Evolutionary conservation across 1,140 invertebrate species (phyloP), one percentile per base, ranked within the genome.

Genomic region (Drosophila subpulchrella): DNA sequence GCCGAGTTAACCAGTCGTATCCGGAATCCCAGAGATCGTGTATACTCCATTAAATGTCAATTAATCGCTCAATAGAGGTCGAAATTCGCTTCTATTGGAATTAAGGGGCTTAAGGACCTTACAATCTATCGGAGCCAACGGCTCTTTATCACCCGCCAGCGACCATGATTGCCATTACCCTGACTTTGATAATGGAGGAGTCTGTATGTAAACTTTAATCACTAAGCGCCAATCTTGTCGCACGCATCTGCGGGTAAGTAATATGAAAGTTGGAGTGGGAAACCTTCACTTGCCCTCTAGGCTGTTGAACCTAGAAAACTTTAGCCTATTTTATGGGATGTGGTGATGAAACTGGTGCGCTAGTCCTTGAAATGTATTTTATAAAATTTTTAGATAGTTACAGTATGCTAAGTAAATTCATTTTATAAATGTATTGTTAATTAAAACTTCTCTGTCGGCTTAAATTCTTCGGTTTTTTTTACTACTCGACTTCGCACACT

Each of bases 241-340:
- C 10, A 11, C 8, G 17, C 42, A 20, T 20, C 10, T 46, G 41
- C 15, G 3, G 20, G 42, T 11, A 34, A 34, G 10, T 34, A 34
- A 34, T 10, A 34, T 8, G 8, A 34, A 34, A 34, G 7, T 34
- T 34, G 4, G 7, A 17, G 41, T 42, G 4, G 12, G 20, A 0
- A n/a, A 51, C 73, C 73, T 76, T 75, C 13, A 75, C 12, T 8
- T 58, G 47, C 30, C 61, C 73, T 59, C 53, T 39, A 8, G 20
- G 11, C 3, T 24, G 15, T 20, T 42, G 4, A 0, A 27, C 11
- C 7, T 54, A 30, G 24, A 62, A 39, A 41, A 41, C 13, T 32
- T 32, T 32, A 7, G 30, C 30, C 30, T 32, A 7, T 32, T 32
- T 30, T 30, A 6, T 30, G 30, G 6, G 4, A 30, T 30, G 6